Evolutionary conservation across 2,113 vertebrate genomes (phyloP).

Genomic region (Otus sunia): DNA sequence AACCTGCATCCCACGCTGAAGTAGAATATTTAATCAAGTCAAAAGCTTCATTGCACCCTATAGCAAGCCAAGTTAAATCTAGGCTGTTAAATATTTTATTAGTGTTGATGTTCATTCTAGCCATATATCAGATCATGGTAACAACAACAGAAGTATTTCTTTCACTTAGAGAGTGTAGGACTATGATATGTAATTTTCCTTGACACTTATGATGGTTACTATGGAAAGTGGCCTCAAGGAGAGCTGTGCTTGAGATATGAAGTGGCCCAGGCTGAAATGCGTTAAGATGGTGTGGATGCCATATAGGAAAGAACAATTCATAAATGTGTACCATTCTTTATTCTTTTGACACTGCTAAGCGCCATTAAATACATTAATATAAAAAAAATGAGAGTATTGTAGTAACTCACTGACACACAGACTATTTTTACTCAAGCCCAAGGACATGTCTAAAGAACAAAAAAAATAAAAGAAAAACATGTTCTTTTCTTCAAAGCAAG

Average conservation of each 20-base stretch:
- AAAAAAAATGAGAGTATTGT: background rate
- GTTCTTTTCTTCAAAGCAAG: background rate
- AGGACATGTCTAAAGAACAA: background rate
- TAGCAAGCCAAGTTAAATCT: background rate
- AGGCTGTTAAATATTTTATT: conserved; percentile 46
- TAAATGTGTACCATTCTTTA: background rate
- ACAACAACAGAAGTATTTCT: background rate
- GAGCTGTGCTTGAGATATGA: background rate
- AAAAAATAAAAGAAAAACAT: background rate
- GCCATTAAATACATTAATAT: background rate
- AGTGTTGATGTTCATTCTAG: background rate
- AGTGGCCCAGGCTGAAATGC: background rate
- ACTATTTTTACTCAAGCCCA: background rate
- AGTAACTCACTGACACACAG: background rate
- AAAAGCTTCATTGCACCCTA: conserved; percentile 18
- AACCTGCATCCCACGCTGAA: conserved; percentile 6
- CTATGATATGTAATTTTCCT: background rate
- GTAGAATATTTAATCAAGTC: conserved; percentile 52
- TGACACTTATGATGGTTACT: background rate
- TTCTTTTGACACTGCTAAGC: background rate
- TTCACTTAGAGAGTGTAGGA: background rate
- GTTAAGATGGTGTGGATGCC: background rate
- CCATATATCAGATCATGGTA: background rate
- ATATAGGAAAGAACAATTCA: background rate
- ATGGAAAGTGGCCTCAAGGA: background rate